phyloP scores from a whole-genome alignment of 2,888 invertebrate genomes.

The Eupithecia inturbata region DNA sequence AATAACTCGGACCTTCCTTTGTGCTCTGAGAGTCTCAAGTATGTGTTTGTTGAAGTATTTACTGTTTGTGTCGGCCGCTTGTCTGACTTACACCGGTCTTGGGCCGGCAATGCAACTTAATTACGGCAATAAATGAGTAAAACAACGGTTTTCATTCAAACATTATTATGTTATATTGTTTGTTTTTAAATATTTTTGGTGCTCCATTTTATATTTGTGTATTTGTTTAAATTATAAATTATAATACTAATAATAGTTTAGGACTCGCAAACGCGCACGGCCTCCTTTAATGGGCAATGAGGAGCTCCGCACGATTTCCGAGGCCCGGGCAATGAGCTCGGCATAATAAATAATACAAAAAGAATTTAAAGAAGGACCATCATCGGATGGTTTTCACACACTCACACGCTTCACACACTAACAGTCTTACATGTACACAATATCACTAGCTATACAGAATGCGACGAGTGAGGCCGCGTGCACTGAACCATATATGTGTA shows the following conservation, averaged over 20 bases:
- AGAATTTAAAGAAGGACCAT: slow-evolving; percentile 77
- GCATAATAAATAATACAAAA: slow-evolving; percentile 83
- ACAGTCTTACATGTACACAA: slow-evolving; percentile 77
- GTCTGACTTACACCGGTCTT: background rate
- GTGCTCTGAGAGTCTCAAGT: background rate
- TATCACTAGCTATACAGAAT: slow-evolving; percentile 83
- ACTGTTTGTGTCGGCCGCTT: background rate
- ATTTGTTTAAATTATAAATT: slow-evolving; percentile 79
- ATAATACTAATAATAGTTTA: slow-evolving; percentile 76
- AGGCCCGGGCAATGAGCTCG: slow-evolving; percentile 81
- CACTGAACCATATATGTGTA: slow-evolving; percentile 71
- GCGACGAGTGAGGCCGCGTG: slow-evolving; percentile 68
- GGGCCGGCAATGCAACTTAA: background rate
- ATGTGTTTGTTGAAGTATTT: background rate
- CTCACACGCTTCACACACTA: slow-evolving; percentile 72
- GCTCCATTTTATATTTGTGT: slow-evolving; percentile 81
- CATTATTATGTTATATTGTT: slow-evolving; percentile 80
- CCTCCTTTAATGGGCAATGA: slow-evolving; percentile 81
- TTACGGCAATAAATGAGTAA: slow-evolving; percentile 51
- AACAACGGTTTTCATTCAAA: slow-evolving; percentile 74
- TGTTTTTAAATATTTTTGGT: slow-evolving; percentile 79
- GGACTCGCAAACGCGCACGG: slow-evolving; percentile 69
- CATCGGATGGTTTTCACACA: slow-evolving; percentile 78
- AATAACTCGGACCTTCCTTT: background rate
- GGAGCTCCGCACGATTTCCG: slow-evolving; percentile 67